Base-by-base conservation (phyloP, 2,888 invertebrate genomes). In the Microplitis manilae region DNA sequence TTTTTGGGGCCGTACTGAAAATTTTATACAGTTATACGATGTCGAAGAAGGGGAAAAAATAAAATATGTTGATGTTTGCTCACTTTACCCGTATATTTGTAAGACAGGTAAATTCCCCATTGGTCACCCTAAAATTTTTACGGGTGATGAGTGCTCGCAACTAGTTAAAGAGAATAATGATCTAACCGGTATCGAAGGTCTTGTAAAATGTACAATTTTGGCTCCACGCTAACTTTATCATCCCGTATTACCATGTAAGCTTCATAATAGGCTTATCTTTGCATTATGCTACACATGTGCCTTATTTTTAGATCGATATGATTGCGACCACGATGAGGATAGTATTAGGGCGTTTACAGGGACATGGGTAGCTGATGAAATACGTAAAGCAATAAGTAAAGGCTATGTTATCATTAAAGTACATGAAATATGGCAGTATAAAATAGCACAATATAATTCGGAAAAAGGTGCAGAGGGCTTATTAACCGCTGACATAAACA, bases 221-320 rank as follows among this genome's bases (percentile, higher is more conserved):
- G 81, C 81, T 17, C 84, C 82, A 6, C 67, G 60, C 71, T 59
- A 79, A 50, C 79, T 67, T 75, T 87, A 82, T 69, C 83, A 84
- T 40, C 87, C 87, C 6, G 86, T 87, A 0, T 78, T 87, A 6
- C 86, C 87, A 0, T 75, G 77, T 5, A 79, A 80, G 74, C 80
- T 83, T n/a, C 80, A 84, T 69, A 79, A 80, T 0, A 84, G 85
- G 73, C 76, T 88, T 38, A 84, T 85, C 4, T 40, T 39, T 17
- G n/a, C 13, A 2, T 40, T 40, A 40, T 39, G 68, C 39, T 50
- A 20, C 2, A 20, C 20, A 20, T 20, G 20, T 20, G 20, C 20
- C 2, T 20, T 2, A 20, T 20, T 2, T 20, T 20, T 20, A 20
- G 2, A 20, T 20, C 20, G 2, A 20, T 2, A 2, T 1, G 20